phyloP scores from a whole-genome alignment of 1,140 invertebrate species.

The Adoxophyes honmai region DNA sequence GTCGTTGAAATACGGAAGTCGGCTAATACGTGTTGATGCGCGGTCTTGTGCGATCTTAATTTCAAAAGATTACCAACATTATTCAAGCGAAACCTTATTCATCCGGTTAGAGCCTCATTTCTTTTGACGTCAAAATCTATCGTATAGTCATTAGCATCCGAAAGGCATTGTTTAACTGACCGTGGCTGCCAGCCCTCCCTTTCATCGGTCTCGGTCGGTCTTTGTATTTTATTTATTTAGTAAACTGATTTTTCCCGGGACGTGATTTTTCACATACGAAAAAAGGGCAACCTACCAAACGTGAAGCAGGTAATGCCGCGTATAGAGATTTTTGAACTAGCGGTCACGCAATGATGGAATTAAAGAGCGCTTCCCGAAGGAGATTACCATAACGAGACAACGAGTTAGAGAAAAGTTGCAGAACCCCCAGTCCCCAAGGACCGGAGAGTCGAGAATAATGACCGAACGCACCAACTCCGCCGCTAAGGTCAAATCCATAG shows the following conservation, averaged over 20 bases:
- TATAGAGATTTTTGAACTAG: not conserved
- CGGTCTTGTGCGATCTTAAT: not conserved
- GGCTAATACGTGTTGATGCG: no score
- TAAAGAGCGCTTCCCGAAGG: constrained; percentile 24
- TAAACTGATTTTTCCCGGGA: constrained; percentile 10
- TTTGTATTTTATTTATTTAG: constrained; percentile 29
- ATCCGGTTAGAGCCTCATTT: constrained; percentile 14
- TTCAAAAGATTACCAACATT: not conserved
- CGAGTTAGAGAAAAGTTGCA: constrained; percentile 38
- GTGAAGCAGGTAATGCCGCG: not conserved
- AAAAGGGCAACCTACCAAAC: not conserved
- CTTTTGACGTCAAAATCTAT: constrained; percentile 20
- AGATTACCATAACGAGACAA: constrained; percentile 40
- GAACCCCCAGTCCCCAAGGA: constrained; percentile 20
- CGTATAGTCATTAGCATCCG: constrained; percentile 26
- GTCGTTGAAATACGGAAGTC: no score
- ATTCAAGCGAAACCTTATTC: not conserved
- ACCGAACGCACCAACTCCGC: constrained; percentile 25
- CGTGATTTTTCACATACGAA: constrained; percentile 1
- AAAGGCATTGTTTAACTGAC: constrained; percentile 31
- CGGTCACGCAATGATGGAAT: constrained; percentile 24
- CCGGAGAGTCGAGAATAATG: constrained; percentile 28
- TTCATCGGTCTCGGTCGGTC: constrained; percentile 21
- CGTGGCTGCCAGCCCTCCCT: constrained; percentile 18
- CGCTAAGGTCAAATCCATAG: constrained; percentile 4